Base-by-base conservation (phyloP, 1,140 invertebrate species). In the Drosophila ercepeae region DNA sequence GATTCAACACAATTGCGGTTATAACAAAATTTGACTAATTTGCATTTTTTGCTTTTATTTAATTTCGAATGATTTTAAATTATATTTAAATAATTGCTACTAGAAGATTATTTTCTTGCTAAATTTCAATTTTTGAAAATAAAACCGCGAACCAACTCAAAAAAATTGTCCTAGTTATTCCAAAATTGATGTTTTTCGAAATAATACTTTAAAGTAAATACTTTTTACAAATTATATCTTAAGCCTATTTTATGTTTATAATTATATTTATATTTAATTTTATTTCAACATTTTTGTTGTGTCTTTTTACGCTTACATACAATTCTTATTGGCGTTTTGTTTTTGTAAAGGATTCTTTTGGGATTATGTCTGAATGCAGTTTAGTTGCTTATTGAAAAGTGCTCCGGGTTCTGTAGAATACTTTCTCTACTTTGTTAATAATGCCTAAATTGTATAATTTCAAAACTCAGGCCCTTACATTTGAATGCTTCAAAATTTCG, bases 361-460 rank as follows among this genome's bases (percentile, higher is more conserved):
- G 58, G 72, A 81, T 79, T 81, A 79, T 81, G 65, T 82, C 70
- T 59, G 45, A 78, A 69, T 42, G 74, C 78, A 74, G 59, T 65
- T 74, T 41, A 21, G 54, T 16, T 67, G 53, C 60, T 73, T 48
- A 78, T 54, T 70, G 78, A 52, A 82, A 79, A 79, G 71, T 79
- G 60, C 75, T 81, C 46, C 51, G 67, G 77, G 53, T 59, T 25
- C 41, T 42, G 11, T 54, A 25, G 21, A 49, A 51, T 29, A 25
- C 34, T 27, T 59, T 45, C 51, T 57, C 57, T 60, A 68, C 63
- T 78, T 75, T n/a, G n/a, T 32, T 75, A 64, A 53, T 73, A 79
- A 79, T 86, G 82, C 82, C 76, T 84, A 86, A 86, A 73, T 69
- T 86, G 81, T 84, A 73, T 73, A 79, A 86, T 86, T 63, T 48